These are phyloP conservation scores for Zoanthus gigantus DNA, from an alignment of 92 coral and sea anemone species.

Conservation along the genomic window DNA sequence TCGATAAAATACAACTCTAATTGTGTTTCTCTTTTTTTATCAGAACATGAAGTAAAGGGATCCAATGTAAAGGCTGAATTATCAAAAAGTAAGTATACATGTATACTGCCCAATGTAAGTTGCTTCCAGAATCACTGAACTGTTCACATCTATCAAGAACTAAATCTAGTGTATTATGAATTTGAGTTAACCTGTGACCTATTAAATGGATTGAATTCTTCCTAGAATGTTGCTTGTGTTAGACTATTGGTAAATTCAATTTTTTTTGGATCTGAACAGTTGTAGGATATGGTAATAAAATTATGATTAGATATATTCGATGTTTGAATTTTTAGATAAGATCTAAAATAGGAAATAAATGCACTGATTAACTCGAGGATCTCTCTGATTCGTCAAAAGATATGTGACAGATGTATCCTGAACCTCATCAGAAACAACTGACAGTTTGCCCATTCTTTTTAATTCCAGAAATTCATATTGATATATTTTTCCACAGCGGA, in stretches of 20 bases:
- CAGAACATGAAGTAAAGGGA: too few species aligned
- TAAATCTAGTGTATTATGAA: slow-evolving; percentile 37
- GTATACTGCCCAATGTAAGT: slow-evolving; percentile 35
- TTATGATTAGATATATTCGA: too few species aligned
- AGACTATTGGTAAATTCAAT: not conserved
- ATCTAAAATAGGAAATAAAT: too few species aligned
- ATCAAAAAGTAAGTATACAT: slow-evolving; percentile 31
- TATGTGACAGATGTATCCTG: too few species aligned
- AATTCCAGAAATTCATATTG: not conserved
- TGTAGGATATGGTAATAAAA: too few species aligned
- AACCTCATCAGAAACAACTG: too few species aligned
- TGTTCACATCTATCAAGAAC: slow-evolving; percentile 36
- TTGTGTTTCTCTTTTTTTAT: too few species aligned
- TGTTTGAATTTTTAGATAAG: too few species aligned
- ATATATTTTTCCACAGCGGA: slow-evolving; percentile 28
- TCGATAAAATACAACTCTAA: too few species aligned
- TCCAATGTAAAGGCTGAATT: not conserved
- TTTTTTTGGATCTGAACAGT: not conserved
- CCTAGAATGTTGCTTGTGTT: slow-evolving; percentile 22
- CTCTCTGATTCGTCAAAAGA: too few species aligned
- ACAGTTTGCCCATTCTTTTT: too few species aligned
- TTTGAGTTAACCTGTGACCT: slow-evolving; percentile 32
- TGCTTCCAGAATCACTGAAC: slow-evolving; percentile 40
- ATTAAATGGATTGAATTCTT: slow-evolving; percentile 34
- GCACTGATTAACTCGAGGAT: too few species aligned